Percentiles rank a stretch among this genome's conserved stretches.
These are phyloP conservation scores for Holacanthus passer DNA, from an alignment of 2,113 vertebrate species.

Conservation along the genomic window DNA sequence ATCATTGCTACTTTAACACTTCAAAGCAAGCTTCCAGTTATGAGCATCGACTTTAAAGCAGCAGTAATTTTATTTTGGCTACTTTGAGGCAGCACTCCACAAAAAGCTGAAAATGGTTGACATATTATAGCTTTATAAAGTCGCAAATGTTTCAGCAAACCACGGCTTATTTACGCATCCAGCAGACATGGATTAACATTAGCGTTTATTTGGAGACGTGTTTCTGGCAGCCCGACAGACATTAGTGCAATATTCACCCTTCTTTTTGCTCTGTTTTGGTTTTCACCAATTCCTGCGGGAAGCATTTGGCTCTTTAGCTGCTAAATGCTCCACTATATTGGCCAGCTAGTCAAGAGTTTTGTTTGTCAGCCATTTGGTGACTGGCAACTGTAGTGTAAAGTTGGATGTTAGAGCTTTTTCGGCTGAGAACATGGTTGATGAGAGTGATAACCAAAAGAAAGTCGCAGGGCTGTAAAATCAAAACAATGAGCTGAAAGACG, in stretches of 20 bases:
- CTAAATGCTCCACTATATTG: not conserved
- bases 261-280: not conserved
- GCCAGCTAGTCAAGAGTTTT: not conserved
- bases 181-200: not conserved
- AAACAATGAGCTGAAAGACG: not conserved
- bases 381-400: no score
- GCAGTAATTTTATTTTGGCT: not conserved
- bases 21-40: not conserved
- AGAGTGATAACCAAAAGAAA: not conserved
- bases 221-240: not conserved
- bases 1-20: not conserved
- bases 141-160: not conserved
- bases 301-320: not conserved
- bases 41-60: not conserved
- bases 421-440: not conserved
- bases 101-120: not conserved
- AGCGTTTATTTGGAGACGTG: constrained; percentile 7
- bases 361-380: not conserved
- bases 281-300: not conserved
- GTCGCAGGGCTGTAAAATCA: not conserved
- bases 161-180: not conserved
- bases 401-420: not conserved
- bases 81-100: constrained; percentile 3
- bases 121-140: not conserved
- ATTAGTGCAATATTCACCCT: not conserved